Evolutionary conservation across 1,140 invertebrate genomes (phyloP).

Genomic region (Vollenhovia emeryi): DNA sequence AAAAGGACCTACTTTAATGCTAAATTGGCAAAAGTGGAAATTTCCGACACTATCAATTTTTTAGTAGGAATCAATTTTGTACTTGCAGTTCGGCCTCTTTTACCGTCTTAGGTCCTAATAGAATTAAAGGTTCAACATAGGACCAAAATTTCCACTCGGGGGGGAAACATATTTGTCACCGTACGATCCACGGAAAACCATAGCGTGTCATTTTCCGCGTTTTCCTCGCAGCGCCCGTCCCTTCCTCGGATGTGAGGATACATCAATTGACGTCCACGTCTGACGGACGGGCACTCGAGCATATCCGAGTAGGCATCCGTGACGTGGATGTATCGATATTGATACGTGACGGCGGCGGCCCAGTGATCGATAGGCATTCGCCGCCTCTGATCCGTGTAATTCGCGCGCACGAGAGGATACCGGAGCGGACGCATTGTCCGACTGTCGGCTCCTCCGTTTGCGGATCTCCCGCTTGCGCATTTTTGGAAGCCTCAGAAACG

Average conservation of each 20-base stretch:
- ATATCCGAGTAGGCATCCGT: conserved; percentile 27
- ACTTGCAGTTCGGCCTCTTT: too few species aligned
- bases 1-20: too few species aligned
- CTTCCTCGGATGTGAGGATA: conserved; percentile 16
- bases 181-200: background rate
- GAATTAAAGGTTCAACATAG: too few species aligned
- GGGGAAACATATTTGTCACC: background rate
- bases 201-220: background rate
- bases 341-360: conserved; percentile 22
- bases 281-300: conserved; percentile 22
- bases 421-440: conserved; percentile 68
- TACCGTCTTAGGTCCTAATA: too few species aligned
- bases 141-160: too few species aligned
- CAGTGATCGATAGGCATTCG: conserved; percentile 78
- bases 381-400: conserved; percentile 78
- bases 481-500: conserved; percentile 54
- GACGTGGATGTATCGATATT: conserved; percentile 46
- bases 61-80: too few species aligned
- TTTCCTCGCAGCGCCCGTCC: conserved; percentile 2
- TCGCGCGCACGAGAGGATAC: conserved; percentile 76
- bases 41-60: too few species aligned
- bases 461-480: conserved; percentile 66
- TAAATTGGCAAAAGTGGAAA: too few species aligned
- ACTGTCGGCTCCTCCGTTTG: conserved; percentile 70
- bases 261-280: conserved; percentile 38